These are phyloP conservation scores for Epirrhoe tristata DNA, from an alignment of 2,888 invertebrate genomes.

Conservation along the genomic window DNA sequence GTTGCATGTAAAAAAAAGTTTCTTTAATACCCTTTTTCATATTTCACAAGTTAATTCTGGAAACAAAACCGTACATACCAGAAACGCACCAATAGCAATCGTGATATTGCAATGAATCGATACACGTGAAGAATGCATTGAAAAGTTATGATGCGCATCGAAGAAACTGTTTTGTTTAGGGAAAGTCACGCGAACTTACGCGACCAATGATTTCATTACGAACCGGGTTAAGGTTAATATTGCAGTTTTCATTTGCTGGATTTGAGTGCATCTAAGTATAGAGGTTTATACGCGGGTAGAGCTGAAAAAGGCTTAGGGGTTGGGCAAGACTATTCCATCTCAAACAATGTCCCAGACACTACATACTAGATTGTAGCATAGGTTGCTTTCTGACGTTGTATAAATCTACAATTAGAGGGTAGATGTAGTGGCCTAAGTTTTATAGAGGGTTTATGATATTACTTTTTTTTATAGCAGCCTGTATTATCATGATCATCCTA, in stretches of 20 bases:
- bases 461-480: too few relatives aligned
- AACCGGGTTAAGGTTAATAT: slow-evolving; percentile 35
- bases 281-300: too few relatives aligned
- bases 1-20: too few relatives aligned
- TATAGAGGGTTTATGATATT: too few relatives aligned
- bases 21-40: not conserved
- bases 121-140: slow-evolving; percentile 38
- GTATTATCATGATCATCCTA: too few relatives aligned
- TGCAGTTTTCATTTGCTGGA: not conserved
- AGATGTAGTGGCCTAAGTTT: too few relatives aligned
- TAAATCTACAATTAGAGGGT: too few relatives aligned
- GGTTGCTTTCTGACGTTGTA: too few relatives aligned
- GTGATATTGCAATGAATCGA: slow-evolving; percentile 29
- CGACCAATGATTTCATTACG: slow-evolving; percentile 33
- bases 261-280: not conserved
- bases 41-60: not conserved
- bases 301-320: too few relatives aligned
- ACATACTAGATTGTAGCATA: too few relatives aligned
- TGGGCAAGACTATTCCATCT: too few relatives aligned
- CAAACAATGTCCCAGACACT: too few relatives aligned
- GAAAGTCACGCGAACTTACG: slow-evolving; percentile 44
- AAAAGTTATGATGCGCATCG: slow-evolving; percentile 36
- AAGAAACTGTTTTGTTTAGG: slow-evolving; percentile 30
- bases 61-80: slow-evolving; percentile 8
- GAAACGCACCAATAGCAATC: slow-evolving; percentile 23